Evolutionary conservation across 2,113 vertebrate species (phyloP).

Genomic region (Taxidea taxus): DNA sequence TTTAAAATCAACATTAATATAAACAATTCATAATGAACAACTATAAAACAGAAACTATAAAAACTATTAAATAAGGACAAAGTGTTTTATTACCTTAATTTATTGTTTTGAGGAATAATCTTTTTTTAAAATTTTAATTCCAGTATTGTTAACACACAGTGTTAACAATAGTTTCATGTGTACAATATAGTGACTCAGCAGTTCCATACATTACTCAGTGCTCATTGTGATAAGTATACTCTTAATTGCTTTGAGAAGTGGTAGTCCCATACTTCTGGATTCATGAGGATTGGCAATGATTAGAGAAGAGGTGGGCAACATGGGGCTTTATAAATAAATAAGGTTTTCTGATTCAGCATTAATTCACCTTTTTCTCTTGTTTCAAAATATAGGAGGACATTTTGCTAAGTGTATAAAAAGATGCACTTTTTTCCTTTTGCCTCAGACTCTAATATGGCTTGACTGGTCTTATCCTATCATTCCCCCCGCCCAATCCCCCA

Average conservation of each 20-base stretch:
- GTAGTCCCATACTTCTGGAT: background rate
- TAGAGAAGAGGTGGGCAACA: background rate
- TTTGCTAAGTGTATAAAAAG: background rate
- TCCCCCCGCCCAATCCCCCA: background rate
- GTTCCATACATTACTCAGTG: background rate
- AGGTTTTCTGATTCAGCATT: background rate
- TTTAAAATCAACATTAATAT: background rate
- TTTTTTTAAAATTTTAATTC: background rate
- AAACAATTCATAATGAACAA: background rate
- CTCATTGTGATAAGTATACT: background rate
- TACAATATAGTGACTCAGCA: background rate
- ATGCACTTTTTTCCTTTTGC: background rate
- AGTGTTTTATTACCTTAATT: background rate
- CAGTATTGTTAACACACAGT: background rate
- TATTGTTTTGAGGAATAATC: background rate
- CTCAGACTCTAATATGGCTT: background rate
- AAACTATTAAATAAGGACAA: background rate
- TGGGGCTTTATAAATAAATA: background rate
- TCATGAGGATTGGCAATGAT: background rate
- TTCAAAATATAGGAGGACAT: background rate
- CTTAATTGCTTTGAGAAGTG: background rate
- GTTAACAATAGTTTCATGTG: background rate
- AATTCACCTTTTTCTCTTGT: background rate
- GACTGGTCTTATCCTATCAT: rapidly evolving
- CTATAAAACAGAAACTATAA: background rate